Evolutionary conservation across 2,113 vertebrate genomes (phyloP).

Genomic region (Oceanites oceanicus): DNA sequence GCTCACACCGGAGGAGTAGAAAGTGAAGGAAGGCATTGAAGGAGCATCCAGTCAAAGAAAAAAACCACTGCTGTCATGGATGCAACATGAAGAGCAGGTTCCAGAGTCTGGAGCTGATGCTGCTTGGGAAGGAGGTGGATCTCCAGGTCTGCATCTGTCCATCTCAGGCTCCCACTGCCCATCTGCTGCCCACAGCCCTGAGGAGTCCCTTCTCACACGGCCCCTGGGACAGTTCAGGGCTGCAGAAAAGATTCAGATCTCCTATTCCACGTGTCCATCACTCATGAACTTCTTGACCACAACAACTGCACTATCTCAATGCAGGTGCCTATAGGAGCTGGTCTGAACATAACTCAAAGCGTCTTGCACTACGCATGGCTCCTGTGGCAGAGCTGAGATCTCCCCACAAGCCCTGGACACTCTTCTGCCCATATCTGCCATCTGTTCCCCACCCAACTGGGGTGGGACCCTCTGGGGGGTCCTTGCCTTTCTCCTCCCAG

Average conservation of each 20-base stretch:
- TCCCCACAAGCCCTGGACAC: no score
- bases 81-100: not conserved
- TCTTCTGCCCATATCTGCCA: not conserved
- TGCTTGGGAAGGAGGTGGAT: not conserved
- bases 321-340: no score
- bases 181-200: not conserved
- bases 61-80: not conserved
- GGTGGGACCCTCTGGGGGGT: not conserved
- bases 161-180: not conserved
- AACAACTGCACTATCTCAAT: rapidly evolving
- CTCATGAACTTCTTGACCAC: not conserved
- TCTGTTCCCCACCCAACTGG: not conserved
- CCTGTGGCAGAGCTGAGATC: not conserved
- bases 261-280: not conserved
- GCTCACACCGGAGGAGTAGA: not conserved
- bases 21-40: not conserved
- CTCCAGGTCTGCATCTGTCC: not conserved
- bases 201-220: not conserved
- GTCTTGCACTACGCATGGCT: rapidly evolving
- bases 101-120: not conserved
- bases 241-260: not conserved
- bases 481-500: not conserved
- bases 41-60: not conserved
- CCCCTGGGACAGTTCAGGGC: not conserved
- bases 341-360: no score